Evolutionary conservation across 1,140 invertebrate species (phyloP), one percentile per base, ranked within the genome.

Genomic region (Meloidogyne exigua): DNA sequence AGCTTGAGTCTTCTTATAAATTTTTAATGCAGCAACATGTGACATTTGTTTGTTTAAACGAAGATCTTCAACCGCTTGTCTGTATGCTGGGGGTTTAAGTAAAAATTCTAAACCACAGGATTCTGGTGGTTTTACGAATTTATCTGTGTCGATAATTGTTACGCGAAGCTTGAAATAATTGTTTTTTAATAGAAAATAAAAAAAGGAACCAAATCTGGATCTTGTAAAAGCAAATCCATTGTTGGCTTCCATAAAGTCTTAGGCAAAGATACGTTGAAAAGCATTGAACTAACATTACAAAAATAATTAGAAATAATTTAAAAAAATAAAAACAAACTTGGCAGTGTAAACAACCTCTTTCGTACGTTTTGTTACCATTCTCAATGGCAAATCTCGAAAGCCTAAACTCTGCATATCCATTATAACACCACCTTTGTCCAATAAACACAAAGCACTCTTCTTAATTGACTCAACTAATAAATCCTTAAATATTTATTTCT

Each of bases 371-470:
- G 80, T 69, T 1, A 75, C n/a, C 32, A 78, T 28, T 72, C 79
- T 79, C 63, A 74, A 83, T 4, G 83, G 84, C 36, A 86, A 74
- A 79, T 86, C 85, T n/a, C 83, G 39, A 57, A 83, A 80, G 21
- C 84, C 84, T 21, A 87, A 73, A 36, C 81, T 85, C 71, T 86
- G 68, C 18, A 86, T 68, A 23, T 80, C 76, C 62, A 80, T 78
- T 62, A 86, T 85, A 5, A 86, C 84, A 28, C 83, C 85, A 28
- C 85, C 85, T 71, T 84, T 49, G 63, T 86, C 81, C 21, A 86
- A 68, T 18, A 86, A 42, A 69, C 76, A 68, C 15, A 72, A 76
- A 62, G 81, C 84, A 15, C 78, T 78, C n/a, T 86, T 78, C 21
- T 82, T 77, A 12, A 86, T 42, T n/a, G 81, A 77, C 42, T 78